Base-by-base conservation (phyloP, 2,888 invertebrate species). In the Meteorus colon region DNA sequence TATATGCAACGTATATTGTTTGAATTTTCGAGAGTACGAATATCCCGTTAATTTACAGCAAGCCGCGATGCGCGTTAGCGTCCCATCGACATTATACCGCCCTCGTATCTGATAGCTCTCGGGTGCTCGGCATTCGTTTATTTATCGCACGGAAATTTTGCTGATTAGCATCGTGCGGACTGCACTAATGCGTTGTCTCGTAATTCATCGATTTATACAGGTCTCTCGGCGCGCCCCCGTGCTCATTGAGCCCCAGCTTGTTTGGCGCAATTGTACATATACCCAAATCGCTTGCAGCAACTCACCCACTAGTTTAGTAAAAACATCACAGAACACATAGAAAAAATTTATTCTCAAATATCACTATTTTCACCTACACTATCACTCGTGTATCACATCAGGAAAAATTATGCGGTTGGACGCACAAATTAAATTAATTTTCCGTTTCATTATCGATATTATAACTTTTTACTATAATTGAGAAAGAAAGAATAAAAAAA, bases 151-250 rank as follows among this genome's bases (percentile, higher is more conserved):
- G 87, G 89, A 88, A 89, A 89, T 89, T 89, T 88, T 83, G 86
- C 89, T 89, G 88, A 89, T 89, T 89, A 89, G 89, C 86, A 89
- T 89, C 89, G 88, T 88, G 88, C 86, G 86, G 87, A 88, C 86
- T 87, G 87, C 86, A 84, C 88, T 89, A 88, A 89, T 88, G 88
- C 88, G 85, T 86, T 88, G 88, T 87, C 87, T 88, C 88, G 88
- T 89, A 89, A 89, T 88, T 89, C 86, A 89, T 88, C 88, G 88
- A 89, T 89, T 89, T 87, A 87, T 88, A 87, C 86, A 85, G 84
- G 81, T 76, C 76, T 73, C 76, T 55, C 69, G 76, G 69, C 72
- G 63, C 72, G 34, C 29, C 19, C 62, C 51, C 45, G 55, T 55
- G 48, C 63, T 63, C 51, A 62, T 63, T 62, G n/a, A 63, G 48